Conservation (phyloP, 2,888 invertebrate species). For the Bugulina stolonifera region DNA sequence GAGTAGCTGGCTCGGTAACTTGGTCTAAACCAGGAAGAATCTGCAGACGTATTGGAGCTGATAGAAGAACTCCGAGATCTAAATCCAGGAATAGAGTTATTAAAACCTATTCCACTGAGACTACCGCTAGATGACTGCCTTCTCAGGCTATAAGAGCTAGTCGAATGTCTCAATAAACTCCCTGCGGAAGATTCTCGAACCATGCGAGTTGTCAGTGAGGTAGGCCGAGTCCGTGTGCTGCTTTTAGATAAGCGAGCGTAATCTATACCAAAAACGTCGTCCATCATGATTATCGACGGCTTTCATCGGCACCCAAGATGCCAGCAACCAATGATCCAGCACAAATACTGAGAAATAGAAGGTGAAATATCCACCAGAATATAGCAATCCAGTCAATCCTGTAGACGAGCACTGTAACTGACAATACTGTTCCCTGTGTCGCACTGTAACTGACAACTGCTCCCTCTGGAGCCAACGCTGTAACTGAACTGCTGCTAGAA, state of each 20-base stretch:
- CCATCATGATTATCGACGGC: no score
- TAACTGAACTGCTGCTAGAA: no score
- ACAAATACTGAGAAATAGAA: no score
- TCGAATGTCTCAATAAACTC: background rate
- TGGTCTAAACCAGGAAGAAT: constrained; percentile 12
- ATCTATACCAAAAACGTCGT: constrained; percentile 8
- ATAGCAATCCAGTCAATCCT: no score
- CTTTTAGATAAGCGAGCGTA: background rate
- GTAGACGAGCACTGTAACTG: no score
- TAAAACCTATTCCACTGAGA: background rate
- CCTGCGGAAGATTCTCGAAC: background rate
- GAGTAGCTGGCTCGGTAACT: background rate
- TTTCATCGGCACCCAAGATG: no score
- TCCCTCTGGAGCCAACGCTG: no score
- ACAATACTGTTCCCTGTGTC: no score
- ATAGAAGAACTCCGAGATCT: constrained; percentile 21
- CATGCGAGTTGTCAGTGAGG: background rate
- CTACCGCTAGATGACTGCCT: background rate
- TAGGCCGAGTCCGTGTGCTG: background rate
- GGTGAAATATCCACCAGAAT: no score
- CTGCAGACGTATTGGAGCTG: background rate
- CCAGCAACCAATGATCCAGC: no score
- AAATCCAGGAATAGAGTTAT: background rate
- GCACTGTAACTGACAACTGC: no score
- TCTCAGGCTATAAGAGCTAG: background rate